phyloP scores from a whole-genome alignment of 2,888 invertebrate genomes.

The Idaea straminata region DNA sequence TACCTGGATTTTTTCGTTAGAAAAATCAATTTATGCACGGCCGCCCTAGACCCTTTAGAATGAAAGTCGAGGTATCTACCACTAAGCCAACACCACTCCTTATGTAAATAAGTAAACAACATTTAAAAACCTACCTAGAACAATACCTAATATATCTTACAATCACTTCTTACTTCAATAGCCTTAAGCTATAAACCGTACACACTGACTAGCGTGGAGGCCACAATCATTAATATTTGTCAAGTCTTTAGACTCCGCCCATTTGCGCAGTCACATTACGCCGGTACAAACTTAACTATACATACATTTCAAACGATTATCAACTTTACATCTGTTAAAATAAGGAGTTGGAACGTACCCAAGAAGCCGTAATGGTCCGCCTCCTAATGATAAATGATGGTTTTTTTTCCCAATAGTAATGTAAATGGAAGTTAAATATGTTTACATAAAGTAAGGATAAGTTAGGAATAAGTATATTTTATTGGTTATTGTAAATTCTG shows the following conservation, averaged over 20 bases:
- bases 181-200: background rate
- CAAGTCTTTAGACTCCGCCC: constrained; percentile 60
- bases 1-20: no score
- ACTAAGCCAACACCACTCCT: no score
- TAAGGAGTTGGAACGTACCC: constrained; percentile 19
- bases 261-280: constrained; percentile 61
- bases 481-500: background rate
- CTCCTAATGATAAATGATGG: constrained; percentile 28
- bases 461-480: background rate
- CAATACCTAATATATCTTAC: background rate
- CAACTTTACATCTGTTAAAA: constrained; percentile 29
- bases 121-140: background rate
- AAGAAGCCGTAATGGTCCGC: constrained; percentile 26
- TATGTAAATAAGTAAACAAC: background rate
- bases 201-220: constrained; percentile 10
- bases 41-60: no score
- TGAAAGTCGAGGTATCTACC: no score
- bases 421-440: constrained; percentile 13
- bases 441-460: constrained; percentile 9
- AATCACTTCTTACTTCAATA: background rate
- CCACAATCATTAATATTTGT: constrained; percentile 67
- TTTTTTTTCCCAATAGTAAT: constrained; percentile 15
- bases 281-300: constrained; percentile 25
- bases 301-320: constrained; percentile 18
- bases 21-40: no score